Evolutionary conservation across 2,888 invertebrate genomes (phyloP).

Genomic region (Parapristionchus giblindavisi): DNA sequence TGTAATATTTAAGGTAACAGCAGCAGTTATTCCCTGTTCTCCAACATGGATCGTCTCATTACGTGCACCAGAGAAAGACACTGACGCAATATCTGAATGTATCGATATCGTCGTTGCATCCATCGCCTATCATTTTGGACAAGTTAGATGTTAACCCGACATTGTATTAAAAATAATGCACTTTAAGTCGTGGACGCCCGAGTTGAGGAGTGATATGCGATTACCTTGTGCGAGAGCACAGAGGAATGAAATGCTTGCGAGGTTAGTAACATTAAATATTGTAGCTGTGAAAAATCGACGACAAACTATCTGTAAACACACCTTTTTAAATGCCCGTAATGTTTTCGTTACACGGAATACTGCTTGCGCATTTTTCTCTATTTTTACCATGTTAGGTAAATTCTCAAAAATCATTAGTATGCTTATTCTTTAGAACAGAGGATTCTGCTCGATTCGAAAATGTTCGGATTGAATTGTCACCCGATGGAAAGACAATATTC

Average conservation of each 20-base stretch:
- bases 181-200: conserved; percentile 17
- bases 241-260: conserved; percentile 4
- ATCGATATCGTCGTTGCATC: conserved; percentile 25
- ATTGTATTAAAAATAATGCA: too few species aligned
- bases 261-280: background rate
- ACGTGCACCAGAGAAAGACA: conserved; percentile 25
- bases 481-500: conserved; percentile 6
- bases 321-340: too few species aligned
- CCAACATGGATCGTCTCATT: conserved; percentile 32
- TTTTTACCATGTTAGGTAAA: background rate
- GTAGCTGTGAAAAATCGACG: background rate
- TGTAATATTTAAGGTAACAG: conserved; percentile 21
- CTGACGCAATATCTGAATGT: conserved; percentile 6
- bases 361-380: too few species aligned
- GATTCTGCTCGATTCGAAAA: conserved; percentile 20
- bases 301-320: background rate
- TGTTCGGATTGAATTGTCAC: conserved; percentile 13
- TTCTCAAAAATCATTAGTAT: background rate
- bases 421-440: background rate
- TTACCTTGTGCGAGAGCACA: conserved; percentile 15
- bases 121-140: conserved; percentile 6
- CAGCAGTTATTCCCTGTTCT: conserved; percentile 27
- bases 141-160: too few species aligned
- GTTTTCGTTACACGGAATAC: too few species aligned
- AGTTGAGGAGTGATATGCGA: conserved; percentile 9